Base-by-base conservation (phyloP, 64 coral and sea anemone genomes). In the Acropora tenuis region DNA sequence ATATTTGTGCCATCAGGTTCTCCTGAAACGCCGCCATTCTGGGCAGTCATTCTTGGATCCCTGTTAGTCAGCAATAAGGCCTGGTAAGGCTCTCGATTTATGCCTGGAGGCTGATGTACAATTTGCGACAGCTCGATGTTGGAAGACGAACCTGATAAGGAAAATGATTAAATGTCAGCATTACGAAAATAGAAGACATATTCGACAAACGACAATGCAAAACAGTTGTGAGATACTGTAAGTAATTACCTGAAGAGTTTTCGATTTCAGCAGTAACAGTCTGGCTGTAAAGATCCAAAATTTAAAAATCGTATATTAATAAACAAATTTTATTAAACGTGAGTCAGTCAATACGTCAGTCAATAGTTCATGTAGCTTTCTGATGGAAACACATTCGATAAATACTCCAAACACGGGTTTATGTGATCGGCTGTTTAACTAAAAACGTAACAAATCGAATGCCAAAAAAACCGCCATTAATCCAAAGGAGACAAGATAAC, bases 31-130 rank as follows among this genome's bases (percentile, higher is more conserved):
- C 3, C 16, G 1, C 13, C 58, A 83, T 83, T 63, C 11, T 9
- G 42, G 15, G 41, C 15, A 85, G 18, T 85, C 61, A 5, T 45
- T 16, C 80, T 60, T 2, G 45, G 82, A 7, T 1, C 65, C 6
- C 82, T 72, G 5, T 59, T 85, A 65, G 48, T 71, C 18, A 9
- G 17, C 13, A 85, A 42, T 2, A 85, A 18, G 8, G 82, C 42
- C 47, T 85, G 82, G 60, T 71, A 85, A n/a, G 63, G 9, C 48
- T 71, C 82, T 85, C 68, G 82, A 85, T 8, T 15, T 20, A 13
- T 18, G 16, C 15, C 75, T 15, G 61, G 43, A 10, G 9, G 6
- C n/a, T 45, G 65, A 10, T 42, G 8, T 18, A 43, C 8, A 20
- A 48, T 30, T 3, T 61, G 52, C 6, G 52, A 55, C 52, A 55